These are phyloP conservation scores for Narcine bancroftii DNA, from an alignment of 2,113 vertebrate genomes.

Conservation along the genomic window DNA sequence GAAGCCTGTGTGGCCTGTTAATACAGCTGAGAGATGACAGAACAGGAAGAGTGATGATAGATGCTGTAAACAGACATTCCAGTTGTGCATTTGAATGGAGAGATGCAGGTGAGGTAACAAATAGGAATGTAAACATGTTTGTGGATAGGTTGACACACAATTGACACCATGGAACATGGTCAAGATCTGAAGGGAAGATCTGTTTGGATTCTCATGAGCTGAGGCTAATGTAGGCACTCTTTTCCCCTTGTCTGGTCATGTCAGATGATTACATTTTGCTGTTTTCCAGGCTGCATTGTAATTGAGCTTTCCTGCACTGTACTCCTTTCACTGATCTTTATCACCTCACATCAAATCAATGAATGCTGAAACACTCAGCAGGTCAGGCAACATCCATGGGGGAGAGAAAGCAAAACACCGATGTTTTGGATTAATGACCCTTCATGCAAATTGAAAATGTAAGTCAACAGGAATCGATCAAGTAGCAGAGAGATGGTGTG, in stretches of 20 bases:
- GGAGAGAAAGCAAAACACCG: background rate
- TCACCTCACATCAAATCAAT: background rate
- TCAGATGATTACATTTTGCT: background rate
- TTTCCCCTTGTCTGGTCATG: background rate
- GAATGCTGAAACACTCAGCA: background rate
- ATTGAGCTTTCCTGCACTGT: background rate
- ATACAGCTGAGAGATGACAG: background rate
- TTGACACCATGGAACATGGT: background rate
- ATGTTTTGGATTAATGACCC: background rate
- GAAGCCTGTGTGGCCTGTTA: too few relatives aligned
- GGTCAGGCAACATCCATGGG: background rate
- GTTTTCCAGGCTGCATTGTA: background rate
- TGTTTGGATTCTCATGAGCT: background rate
- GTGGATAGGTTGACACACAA: background rate
- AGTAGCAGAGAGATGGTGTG: too few relatives aligned
- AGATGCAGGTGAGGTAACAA: conserved; percentile 10
- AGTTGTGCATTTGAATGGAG: background rate
- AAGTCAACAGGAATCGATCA: too few relatives aligned
- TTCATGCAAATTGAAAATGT: background rate
- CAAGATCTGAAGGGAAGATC: background rate
- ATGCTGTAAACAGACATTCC: conserved; percentile 16
- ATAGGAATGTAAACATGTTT: conserved; percentile 7
- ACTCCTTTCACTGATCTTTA: background rate
- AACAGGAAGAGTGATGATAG: background rate
- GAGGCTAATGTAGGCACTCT: background rate